Evolutionary conservation across 2,888 invertebrate species (phyloP).

Genomic region (Aporophyla lueneburgensis): DNA sequence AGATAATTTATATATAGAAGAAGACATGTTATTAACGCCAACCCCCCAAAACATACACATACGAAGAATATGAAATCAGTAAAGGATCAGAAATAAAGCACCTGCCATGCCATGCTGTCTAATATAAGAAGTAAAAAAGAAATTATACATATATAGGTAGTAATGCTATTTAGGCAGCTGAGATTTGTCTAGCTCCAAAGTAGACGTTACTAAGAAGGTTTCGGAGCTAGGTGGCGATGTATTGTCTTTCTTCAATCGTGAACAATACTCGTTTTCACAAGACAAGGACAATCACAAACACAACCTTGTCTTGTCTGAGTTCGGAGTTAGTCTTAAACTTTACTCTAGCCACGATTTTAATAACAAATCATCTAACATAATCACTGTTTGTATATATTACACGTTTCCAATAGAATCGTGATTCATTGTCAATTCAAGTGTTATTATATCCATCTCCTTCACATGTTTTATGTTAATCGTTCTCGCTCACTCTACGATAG

Average conservation of each 20-base stretch:
- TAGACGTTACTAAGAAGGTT: conserved; percentile 30
- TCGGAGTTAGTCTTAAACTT: conserved; percentile 38
- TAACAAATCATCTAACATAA: conserved; percentile 54
- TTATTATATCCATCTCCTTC: conserved; percentile 71
- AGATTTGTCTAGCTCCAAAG: not conserved
- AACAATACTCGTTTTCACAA: conserved; percentile 53
- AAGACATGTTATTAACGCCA: too few species aligned
- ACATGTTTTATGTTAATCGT: conserved; percentile 70
- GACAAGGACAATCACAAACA: conserved; percentile 49
- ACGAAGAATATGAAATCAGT: not conserved
- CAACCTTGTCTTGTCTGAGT: conserved; percentile 49
- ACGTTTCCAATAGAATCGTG: conserved; percentile 72
- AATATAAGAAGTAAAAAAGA: not conserved
- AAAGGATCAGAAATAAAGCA: not conserved
- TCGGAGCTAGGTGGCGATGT: conserved; percentile 25
- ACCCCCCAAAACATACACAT: too few species aligned
- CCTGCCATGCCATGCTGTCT: not conserved
- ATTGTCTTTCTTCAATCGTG: conserved; percentile 38
- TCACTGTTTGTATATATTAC: conserved; percentile 62
- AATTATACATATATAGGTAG: not conserved
- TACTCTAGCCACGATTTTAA: conserved; percentile 30
- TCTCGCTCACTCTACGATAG: conserved; percentile 69
- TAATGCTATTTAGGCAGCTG: not conserved
- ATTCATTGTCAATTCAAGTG: conserved; percentile 85
- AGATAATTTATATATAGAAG: not conserved